Conservation (phyloP, 23 tunicate species). For the Pegea sp. region DNA sequence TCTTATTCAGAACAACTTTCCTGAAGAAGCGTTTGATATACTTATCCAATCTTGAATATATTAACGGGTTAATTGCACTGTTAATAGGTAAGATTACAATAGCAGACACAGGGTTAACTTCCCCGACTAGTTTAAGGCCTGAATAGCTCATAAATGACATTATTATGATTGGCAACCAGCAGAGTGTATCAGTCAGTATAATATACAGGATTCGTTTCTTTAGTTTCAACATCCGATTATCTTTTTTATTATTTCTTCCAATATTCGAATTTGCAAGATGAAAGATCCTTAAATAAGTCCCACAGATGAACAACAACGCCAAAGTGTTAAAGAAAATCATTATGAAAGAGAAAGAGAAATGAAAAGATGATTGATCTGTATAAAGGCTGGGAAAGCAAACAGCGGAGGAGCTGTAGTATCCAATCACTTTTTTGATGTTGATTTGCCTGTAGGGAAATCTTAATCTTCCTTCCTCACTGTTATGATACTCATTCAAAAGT, state of each 20-base stretch:
- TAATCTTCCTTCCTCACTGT: background rate
- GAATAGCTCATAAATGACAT: background rate
- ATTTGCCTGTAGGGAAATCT: background rate
- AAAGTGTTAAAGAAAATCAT: background rate
- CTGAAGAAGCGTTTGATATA: too few species aligned
- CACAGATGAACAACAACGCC: background rate
- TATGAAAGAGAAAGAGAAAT: background rate
- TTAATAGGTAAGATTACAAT: background rate
- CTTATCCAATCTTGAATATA: background rate
- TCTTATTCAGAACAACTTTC: too few species aligned
- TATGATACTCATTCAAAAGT: too few species aligned
- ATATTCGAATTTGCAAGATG: too few species aligned
- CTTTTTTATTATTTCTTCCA: too few species aligned
- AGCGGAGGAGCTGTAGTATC: background rate
- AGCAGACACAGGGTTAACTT: background rate
- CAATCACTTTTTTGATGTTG: background rate
- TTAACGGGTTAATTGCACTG: background rate
- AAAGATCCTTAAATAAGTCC: background rate
- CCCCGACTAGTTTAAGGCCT: background rate
- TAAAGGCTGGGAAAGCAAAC: background rate
- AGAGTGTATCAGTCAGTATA: background rate
- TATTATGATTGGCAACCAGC: conserved; percentile 1
- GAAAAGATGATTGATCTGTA: too few species aligned
- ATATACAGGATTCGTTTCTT: too few species aligned
- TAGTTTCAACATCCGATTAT: too few species aligned